These are phyloP conservation scores for Neocrepidodera transversa DNA, from an alignment of 2,888 invertebrate species.

Conservation along the genomic window DNA sequence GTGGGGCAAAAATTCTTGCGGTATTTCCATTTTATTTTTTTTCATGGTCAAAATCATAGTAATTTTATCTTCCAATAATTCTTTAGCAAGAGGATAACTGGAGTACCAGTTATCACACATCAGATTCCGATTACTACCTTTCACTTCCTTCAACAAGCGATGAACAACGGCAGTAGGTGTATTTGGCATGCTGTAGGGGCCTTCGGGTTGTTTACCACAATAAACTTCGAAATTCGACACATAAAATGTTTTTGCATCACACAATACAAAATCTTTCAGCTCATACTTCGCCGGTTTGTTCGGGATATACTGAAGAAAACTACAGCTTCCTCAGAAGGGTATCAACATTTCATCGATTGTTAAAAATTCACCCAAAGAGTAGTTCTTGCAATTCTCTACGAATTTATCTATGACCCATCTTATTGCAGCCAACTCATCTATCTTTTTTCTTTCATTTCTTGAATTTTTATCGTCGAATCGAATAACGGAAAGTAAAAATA, in stretches of 20 bases:
- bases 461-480: conserved; percentile 28
- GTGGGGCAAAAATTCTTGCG: conserved; percentile 32
- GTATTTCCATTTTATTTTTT: conserved; percentile 39
- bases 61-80: background rate
- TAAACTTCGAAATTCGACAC: conserved; percentile 16
- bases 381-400: conserved; percentile 18
- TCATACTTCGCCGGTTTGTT: conserved; percentile 27
- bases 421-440: conserved; percentile 44
- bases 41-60: background rate
- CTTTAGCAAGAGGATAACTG: background rate
- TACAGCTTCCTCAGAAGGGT: conserved; percentile 15
- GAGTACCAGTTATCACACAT: conserved; percentile 39
- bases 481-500: conserved; percentile 32
- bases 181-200: conserved; percentile 26
- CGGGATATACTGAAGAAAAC: conserved; percentile 16
- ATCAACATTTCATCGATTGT: conserved; percentile 21
- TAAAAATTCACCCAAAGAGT: conserved; percentile 6
- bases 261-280: conserved; percentile 23
- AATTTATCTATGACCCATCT: conserved; percentile 23
- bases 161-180: conserved; percentile 21
- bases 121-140: conserved; percentile 37
- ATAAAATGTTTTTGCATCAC: conserved; percentile 18
- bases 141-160: conserved; percentile 24
- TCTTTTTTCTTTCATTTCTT: conserved; percentile 27
- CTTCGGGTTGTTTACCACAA: conserved; percentile 1